Percentiles rank a stretch among this genome's conserved stretches.
phyloP scores from a whole-genome alignment of 2,113 vertebrate species.

The Nerophis ophidion region DNA sequence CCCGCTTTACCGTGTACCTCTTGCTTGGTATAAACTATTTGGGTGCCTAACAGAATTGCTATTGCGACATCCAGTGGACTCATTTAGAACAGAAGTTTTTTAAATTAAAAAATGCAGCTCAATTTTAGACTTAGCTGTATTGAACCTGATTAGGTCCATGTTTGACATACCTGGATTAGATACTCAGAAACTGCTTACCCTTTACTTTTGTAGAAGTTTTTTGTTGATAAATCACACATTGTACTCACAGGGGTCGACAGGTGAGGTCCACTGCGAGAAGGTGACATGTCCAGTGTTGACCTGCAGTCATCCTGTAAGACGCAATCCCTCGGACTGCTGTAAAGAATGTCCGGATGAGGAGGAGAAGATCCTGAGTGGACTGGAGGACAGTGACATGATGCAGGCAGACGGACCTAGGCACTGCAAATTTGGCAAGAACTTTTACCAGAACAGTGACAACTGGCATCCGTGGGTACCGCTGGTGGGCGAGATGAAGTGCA shows the following conservation, averaged over 20 bases:
- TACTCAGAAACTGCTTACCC: background rate
- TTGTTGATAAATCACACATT: background rate
- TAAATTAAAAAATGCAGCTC: too few species aligned
- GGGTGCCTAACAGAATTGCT: too few species aligned
- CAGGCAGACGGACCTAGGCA: conserved; percentile 84
- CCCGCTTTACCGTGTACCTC: too few species aligned
- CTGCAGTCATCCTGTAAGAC: conserved; percentile 84
- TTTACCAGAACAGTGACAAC: conserved; percentile 89
- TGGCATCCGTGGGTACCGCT: conserved; percentile 90
- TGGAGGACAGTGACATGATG: conserved; percentile 84
- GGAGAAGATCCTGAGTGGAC: conserved; percentile 49
- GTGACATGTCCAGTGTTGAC: conserved; percentile 86
- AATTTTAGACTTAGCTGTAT: too few species aligned
- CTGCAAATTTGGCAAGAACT: conserved; percentile 90
- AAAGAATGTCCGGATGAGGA: conserved; percentile 84
- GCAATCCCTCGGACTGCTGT: conserved; percentile 89
- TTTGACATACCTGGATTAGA: too few species aligned
- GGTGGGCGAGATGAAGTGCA: conserved; percentile 95
- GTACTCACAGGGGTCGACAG: conserved; percentile 77
- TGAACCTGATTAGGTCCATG: too few species aligned
- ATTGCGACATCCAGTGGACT: too few species aligned
- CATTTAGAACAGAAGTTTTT: too few species aligned
- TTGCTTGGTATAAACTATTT: too few species aligned
- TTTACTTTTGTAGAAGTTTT: too few species aligned
- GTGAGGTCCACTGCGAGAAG: conserved; percentile 96